These are phyloP conservation scores for Uloborus diversus DNA, from an alignment of 1,140 invertebrate genomes.

Conservation along the genomic window DNA sequence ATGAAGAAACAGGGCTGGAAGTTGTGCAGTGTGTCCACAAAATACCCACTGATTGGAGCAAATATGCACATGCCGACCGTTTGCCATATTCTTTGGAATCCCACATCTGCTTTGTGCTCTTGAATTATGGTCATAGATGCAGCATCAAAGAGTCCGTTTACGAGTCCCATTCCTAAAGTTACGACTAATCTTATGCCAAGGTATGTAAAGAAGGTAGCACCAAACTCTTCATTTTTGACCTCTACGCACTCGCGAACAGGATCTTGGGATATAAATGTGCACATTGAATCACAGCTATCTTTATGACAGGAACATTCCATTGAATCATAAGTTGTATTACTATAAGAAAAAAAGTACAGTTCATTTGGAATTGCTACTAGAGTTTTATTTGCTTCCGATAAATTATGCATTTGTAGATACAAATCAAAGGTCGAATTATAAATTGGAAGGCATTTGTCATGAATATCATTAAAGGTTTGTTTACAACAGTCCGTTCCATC, in stretches of 20 bases:
- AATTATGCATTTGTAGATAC: neutral
- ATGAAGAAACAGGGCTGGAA: slow-evolving; percentile 81
- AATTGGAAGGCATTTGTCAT: neutral
- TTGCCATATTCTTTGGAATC: slow-evolving; percentile 79
- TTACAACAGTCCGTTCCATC: neutral
- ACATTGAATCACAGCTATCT: neutral
- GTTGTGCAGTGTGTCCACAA: slow-evolving; percentile 71
- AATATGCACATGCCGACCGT: slow-evolving; percentile 81
- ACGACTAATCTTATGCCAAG: slow-evolving; percentile 17
- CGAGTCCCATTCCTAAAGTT: slow-evolving; percentile 35
- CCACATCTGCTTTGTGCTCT: slow-evolving; percentile 81
- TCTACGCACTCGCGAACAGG: neutral
- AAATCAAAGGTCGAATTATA: neutral
- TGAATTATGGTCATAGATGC: slow-evolving; percentile 80
- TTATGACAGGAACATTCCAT: neutral
- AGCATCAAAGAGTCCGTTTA: slow-evolving; percentile 77
- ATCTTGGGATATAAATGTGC: neutral
- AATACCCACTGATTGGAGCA: slow-evolving; percentile 77
- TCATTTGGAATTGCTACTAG: neutral
- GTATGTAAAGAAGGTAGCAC: slow-evolving; percentile 39
- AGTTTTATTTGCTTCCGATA: neutral
- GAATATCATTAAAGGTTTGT: neutral
- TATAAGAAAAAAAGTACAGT: neutral
- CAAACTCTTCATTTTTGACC: neutral
- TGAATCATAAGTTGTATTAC: neutral